Evolutionary conservation across 2,888 invertebrate species (phyloP), one percentile per base, ranked within the genome.

Genomic region (Notodonta dromedarius): DNA sequence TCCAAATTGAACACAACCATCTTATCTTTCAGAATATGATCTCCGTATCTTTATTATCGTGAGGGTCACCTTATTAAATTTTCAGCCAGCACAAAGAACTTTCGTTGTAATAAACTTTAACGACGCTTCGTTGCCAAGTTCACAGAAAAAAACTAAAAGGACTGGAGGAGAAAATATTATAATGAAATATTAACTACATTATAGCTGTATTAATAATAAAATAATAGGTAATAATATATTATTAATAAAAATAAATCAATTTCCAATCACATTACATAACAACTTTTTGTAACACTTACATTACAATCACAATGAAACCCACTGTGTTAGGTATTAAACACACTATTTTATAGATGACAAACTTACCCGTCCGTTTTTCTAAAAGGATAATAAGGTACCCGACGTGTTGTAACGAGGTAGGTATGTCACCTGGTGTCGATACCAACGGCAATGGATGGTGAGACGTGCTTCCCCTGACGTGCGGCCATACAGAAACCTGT

Each of bases 161-260:
- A n/a, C 9, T 12, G 5, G n/a, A n/a, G 13, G 46, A 46, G n/a
- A n/a, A 46, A 46, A n/a, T 46, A 5, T 46, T 46, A n/a, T 46
- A 46, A 46, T 46, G n/a, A 46, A 46, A 46, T 46, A 46, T 46
- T n/a, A 46, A 46, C 46, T 46, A n/a, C 11, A n/a, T n/a, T 46
- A 24, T 24, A 24, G 24, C 24, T 24, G 24, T 24, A 24, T 24
- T 24, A 24, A 24, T 24, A 24, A 24, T 24, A 24, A 24, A 24
- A 24, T 24, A 24, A 24, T 24, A 24, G 24, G 24, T 24, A 24
- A 24, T 2, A 24, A 24, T 24, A 24, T 24, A 24, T 2, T 24
- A 24, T 24, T 24, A 24, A 24, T 24, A 24, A 24, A 24, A 24
- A 24, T 24, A 2, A 24, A 24, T 24, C 24, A 24, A 24, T 24